phyloP scores from a whole-genome alignment of 2,797 vertebrate species.

The Falco columbarius region DNA sequence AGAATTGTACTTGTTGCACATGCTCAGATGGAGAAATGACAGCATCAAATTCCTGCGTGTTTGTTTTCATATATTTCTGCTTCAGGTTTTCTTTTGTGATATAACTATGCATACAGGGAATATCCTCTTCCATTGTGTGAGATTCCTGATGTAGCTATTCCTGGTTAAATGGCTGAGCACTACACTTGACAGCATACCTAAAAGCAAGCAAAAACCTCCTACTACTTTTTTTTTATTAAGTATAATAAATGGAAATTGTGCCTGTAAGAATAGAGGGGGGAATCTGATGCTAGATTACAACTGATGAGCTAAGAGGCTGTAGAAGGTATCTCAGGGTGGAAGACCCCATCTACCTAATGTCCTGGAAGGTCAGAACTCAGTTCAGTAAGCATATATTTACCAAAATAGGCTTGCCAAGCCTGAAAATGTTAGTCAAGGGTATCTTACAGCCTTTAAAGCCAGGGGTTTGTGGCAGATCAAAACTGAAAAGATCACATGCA shows the following conservation, averaged over 20 bases:
- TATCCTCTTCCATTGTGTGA: background rate
- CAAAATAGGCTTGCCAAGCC: background rate
- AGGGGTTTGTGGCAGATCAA: background rate
- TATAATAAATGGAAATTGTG: background rate
- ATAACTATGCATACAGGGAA: background rate
- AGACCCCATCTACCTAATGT: background rate
- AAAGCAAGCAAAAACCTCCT: background rate
- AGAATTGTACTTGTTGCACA: background rate
- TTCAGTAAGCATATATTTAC: background rate
- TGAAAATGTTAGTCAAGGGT: background rate
- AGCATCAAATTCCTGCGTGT: background rate
- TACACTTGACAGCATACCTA: background rate
- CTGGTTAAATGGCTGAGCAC: background rate
- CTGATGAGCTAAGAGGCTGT: background rate
- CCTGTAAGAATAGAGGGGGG: background rate
- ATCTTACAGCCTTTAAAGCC: background rate
- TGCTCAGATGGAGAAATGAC: background rate
- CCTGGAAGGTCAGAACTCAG: background rate
- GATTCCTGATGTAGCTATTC: background rate
- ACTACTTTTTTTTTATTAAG: background rate
- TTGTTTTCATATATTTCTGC: background rate
- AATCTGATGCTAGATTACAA: background rate
- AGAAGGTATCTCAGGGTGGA: background rate
- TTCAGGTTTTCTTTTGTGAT: background rate
- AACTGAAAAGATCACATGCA: background rate